A percentile compares a stretch with the other conserved stretches of the same genome.
Conservation (phyloP, 2,888 invertebrate genomes). For the Andrena haemorrhoa region DNA sequence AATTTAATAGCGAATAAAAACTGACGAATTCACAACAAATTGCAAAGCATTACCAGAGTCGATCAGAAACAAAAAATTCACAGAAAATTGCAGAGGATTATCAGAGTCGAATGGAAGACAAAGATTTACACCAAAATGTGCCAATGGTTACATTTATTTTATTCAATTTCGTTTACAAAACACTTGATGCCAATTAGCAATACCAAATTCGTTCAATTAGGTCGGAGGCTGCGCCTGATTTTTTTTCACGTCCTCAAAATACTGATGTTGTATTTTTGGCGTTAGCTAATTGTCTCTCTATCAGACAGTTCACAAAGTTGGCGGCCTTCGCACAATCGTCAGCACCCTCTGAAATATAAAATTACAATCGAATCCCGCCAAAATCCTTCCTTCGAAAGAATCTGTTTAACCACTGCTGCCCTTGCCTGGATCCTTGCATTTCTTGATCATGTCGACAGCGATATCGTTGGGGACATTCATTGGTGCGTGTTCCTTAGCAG, state of each 20-base stretch:
- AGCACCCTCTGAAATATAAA: conserved; percentile 45
- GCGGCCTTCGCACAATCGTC: conserved; percentile 43
- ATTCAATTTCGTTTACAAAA: too few relatives aligned
- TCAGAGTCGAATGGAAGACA: too few relatives aligned
- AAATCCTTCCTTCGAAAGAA: too few relatives aligned
- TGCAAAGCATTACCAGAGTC: too few relatives aligned
- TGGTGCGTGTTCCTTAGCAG: conserved; percentile 19
- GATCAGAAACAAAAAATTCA: too few relatives aligned
- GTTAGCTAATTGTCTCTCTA: conserved; percentile 7
- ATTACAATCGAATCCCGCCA: neutral
- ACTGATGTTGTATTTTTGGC: neutral
- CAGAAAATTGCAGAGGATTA: too few relatives aligned
- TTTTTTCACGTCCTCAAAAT: neutral
- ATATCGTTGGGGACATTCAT: conserved; percentile 8
- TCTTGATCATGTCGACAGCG: conserved; percentile 29
- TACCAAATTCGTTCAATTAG: neutral
- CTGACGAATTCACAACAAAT: too few relatives aligned
- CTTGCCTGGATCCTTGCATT: conserved; percentile 44
- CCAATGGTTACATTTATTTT: too few relatives aligned
- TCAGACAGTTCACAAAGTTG: conserved; percentile 43
- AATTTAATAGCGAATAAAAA: too few relatives aligned
- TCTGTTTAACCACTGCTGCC: neutral
- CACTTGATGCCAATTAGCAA: neutral
- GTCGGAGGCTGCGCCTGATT: neutral
- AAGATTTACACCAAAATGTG: too few relatives aligned